These are phyloP conservation scores for Craterocephalus amniculus DNA, from an alignment of 2,797 vertebrate species.

Conservation along the genomic window DNA sequence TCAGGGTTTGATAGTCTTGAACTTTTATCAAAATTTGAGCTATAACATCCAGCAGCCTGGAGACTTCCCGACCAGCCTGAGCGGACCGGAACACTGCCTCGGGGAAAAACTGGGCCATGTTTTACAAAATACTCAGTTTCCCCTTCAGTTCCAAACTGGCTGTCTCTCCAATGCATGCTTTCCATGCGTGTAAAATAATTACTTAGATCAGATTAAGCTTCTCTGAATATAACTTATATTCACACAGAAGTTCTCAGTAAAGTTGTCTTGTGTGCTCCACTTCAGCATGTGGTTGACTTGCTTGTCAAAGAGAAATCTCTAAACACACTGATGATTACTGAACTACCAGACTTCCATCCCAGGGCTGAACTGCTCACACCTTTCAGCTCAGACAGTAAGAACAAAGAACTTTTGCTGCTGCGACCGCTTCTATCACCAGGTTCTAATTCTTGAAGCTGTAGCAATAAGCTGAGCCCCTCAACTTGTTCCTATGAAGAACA, in stretches of 20 bases:
- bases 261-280: constrained; percentile 17
- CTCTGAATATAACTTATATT: background rate
- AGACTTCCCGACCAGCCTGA: constrained; percentile 55
- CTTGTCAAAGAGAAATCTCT: constrained; percentile 52
- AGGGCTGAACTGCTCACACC: constrained; percentile 5
- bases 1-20: constrained; percentile 50
- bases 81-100: constrained; percentile 34
- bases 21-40: constrained; percentile 60
- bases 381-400: constrained; percentile 6
- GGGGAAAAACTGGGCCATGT: constrained; percentile 32
- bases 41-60: constrained; percentile 51
- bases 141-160: constrained; percentile 11
- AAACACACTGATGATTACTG: constrained; percentile 26
- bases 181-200: constrained; percentile 13
- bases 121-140: constrained; percentile 44
- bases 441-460: background rate
- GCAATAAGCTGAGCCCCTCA: background rate
- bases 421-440: background rate
- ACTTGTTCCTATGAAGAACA: background rate
- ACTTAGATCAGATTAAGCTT: background rate
- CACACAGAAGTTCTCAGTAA: constrained; percentile 3
- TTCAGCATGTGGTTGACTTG: constrained; percentile 24
- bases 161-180: constrained; percentile 16
- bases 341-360: constrained; percentile 35
- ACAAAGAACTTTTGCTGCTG: constrained; percentile 3